phyloP scores from a whole-genome alignment of 2,797 vertebrate species.

The Triplophysa bombifrons region DNA sequence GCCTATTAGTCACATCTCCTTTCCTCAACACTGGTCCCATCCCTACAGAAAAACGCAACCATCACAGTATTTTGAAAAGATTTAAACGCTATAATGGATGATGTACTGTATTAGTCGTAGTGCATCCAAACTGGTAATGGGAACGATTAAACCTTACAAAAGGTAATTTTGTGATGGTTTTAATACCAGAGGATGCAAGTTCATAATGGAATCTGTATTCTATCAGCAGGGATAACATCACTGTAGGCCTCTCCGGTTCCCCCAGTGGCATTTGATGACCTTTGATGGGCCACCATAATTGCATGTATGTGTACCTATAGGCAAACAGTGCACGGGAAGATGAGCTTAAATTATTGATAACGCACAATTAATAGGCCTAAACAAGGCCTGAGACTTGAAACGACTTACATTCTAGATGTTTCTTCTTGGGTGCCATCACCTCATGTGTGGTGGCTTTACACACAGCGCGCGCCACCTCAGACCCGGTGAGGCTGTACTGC shows the following conservation, averaged over 20 bases:
- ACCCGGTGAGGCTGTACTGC: slow-evolving; percentile 97
- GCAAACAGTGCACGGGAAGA: not conserved
- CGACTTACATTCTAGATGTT: slow-evolving; percentile 99
- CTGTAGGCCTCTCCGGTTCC: not conserved
- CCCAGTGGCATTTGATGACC: slow-evolving; percentile 4
- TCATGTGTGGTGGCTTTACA: slow-evolving; percentile 99
- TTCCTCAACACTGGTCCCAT: slow-evolving; percentile 12
- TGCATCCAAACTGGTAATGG: too few species aligned
- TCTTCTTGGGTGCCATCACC: slow-evolving; percentile 97
- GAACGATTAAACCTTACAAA: too few species aligned
- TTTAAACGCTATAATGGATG: too few species aligned
- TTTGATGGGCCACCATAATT: not conserved
- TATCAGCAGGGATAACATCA: not conserved
- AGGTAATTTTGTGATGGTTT: too few species aligned
- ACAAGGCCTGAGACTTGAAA: not conserved
- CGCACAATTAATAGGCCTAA: not conserved
- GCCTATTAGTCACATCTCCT: slow-evolving; percentile 36
- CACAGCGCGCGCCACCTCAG: slow-evolving; percentile 92
- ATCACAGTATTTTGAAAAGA: too few species aligned
- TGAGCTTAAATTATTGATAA: not conserved
- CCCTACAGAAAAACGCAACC: too few species aligned
- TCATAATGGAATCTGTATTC: too few species aligned
- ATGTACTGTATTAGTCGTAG: too few species aligned
- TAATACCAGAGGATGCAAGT: too few species aligned
- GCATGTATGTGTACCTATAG: slow-evolving; percentile 5